phyloP scores from a whole-genome alignment of 2,797 vertebrate species.

The Hoplostethus atlanticus region DNA sequence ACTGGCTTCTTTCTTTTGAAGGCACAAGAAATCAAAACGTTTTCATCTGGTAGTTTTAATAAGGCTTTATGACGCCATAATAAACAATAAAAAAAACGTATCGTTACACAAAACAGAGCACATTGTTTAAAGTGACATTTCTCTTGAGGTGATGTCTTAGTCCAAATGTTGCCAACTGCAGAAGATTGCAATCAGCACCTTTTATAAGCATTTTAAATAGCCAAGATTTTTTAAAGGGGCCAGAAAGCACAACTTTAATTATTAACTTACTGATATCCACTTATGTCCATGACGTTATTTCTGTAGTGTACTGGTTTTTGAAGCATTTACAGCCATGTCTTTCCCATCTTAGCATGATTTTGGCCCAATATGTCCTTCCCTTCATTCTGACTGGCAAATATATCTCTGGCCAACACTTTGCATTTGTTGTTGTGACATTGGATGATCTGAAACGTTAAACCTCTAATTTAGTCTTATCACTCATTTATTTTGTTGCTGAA shows the following conservation, averaged over 20 bases:
- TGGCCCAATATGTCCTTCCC: neutral
- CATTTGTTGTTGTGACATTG: too few relatives aligned
- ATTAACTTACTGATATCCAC: neutral
- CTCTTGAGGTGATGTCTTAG: conserved; percentile 52
- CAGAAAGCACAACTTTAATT: neutral
- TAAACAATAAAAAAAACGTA: conserved; percentile 85
- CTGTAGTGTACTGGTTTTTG: neutral
- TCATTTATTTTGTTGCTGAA: neutral
- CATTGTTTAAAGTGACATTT: conserved; percentile 85
- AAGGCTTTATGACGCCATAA: conserved; percentile 93
- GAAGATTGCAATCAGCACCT: conserved; percentile 21
- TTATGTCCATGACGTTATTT: neutral
- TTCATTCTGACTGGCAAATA: too few relatives aligned
- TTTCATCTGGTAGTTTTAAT: conserved; percentile 93
- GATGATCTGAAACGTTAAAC: too few relatives aligned
- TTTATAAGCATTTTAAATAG: conserved; percentile 18
- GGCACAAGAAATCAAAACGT: conserved; percentile 81
- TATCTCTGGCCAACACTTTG: too few relatives aligned
- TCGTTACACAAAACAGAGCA: conserved; percentile 89
- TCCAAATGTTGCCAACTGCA: conserved; percentile 61
- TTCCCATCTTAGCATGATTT: neutral
- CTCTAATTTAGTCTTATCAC: too few relatives aligned
- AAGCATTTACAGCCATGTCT: neutral
- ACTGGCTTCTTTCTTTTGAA: conserved; percentile 35
- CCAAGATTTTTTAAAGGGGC: conserved; percentile 7